These are phyloP conservation scores for Formica aserva DNA, from an alignment of 2,888 invertebrate genomes.

Conservation along the genomic window DNA sequence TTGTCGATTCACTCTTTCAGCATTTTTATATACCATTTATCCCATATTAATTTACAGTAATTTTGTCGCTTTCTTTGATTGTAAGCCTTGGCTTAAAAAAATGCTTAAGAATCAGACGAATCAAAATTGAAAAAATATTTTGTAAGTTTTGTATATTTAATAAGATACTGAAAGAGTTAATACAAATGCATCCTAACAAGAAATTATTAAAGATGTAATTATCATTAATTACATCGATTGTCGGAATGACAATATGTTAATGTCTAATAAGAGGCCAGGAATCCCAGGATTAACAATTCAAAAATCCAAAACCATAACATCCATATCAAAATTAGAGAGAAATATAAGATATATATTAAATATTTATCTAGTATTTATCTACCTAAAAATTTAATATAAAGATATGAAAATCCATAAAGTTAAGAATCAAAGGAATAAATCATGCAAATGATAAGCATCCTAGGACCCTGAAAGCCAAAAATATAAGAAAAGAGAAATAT, in stretches of 20 bases:
- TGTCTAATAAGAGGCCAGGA: neutral
- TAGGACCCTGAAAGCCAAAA: slow-evolving; percentile 26
- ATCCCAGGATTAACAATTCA: slow-evolving; percentile 17
- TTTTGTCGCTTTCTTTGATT: neutral
- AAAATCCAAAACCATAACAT: neutral
- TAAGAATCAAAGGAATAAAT: slow-evolving; percentile 10
- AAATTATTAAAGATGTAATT: slow-evolving; percentile 25
- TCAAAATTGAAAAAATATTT: slow-evolving; percentile 1
- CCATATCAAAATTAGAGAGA: neutral
- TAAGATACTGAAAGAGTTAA: slow-evolving; percentile 36
- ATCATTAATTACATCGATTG: slow-evolving; percentile 9
- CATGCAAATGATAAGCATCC: slow-evolving; percentile 8
- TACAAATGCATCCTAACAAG: slow-evolving; percentile 30
- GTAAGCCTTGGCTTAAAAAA: neutral
- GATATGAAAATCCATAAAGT: neutral
- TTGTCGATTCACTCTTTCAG: slow-evolving; percentile 40
- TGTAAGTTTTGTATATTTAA: neutral
- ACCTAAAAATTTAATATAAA: neutral
- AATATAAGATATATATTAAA: slow-evolving; percentile 22
- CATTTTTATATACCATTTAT: neutral
- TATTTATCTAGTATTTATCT: neutral
- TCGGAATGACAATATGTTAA: slow-evolving; percentile 20
- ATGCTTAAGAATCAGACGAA: neutral
- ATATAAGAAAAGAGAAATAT: slow-evolving; percentile 39
- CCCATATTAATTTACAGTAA: neutral